Evolutionary conservation across 2,113 vertebrate genomes (phyloP).

Genomic region (Rhynchopsitta pachyrhyncha): DNA sequence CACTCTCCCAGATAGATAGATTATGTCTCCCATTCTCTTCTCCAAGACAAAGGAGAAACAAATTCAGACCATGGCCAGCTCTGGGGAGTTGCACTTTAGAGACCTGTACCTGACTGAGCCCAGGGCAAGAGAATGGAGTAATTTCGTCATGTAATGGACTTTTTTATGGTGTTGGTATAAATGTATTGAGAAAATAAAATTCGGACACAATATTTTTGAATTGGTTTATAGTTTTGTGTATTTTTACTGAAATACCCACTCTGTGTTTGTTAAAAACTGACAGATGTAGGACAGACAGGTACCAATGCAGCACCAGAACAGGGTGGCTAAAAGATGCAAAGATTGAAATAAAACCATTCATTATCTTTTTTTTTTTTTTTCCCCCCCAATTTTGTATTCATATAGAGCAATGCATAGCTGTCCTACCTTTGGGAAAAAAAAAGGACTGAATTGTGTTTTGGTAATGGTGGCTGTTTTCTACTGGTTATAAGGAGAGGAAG

Average conservation of each 20-base stretch:
- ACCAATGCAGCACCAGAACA: neutral
- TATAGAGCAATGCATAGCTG: neutral
- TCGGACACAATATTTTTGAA: neutral
- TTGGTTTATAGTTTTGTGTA: neutral
- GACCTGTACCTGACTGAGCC: neutral
- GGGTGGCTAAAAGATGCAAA: neutral
- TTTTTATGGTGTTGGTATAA: neutral
- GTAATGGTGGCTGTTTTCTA: neutral
- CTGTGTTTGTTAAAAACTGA: neutral
- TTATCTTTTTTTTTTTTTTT: neutral
- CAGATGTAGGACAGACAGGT: neutral
- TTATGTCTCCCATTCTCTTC: neutral
- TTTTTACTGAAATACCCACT: neutral
- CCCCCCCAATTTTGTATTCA: neutral
- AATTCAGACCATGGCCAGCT: neutral
- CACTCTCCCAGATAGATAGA: neutral
- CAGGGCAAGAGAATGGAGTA: neutral
- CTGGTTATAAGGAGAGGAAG: conserved; percentile 1
- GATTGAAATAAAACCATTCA: neutral
- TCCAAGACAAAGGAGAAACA: neutral
- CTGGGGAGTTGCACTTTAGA: neutral
- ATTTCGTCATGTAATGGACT: neutral
- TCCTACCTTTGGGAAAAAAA: neutral
- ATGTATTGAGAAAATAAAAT: neutral
- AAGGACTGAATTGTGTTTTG: neutral